A percentile compares a stretch with the other conserved stretches of the same genome.
Conservation (phyloP, 2,113 vertebrate species). For the Lophochroa leadbeateri region DNA sequence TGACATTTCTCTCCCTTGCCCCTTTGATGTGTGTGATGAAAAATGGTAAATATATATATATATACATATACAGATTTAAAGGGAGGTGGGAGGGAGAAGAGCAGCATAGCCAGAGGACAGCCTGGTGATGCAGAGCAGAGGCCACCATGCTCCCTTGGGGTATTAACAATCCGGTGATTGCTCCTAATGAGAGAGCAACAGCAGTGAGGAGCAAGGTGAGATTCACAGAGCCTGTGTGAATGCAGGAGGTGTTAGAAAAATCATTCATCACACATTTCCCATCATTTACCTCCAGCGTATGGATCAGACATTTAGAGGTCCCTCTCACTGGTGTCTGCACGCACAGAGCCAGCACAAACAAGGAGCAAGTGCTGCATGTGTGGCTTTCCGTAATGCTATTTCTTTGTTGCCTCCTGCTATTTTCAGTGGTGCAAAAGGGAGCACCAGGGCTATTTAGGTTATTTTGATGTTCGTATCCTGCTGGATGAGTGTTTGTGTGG, state of each 20-base stretch:
- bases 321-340: rapidly evolving
- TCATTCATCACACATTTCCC: neutral
- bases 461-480: neutral
- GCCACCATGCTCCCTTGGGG: neutral
- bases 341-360: neutral
- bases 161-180: neutral
- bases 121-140: neutral
- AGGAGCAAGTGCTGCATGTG: neutral
- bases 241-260: neutral
- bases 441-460: neutral
- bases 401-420: neutral
- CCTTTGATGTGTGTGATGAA: neutral
- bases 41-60: neutral
- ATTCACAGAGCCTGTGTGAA: neutral
- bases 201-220: neutral
- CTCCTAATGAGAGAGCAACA: constrained; percentile 13
- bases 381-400: neutral
- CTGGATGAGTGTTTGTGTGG: neutral
- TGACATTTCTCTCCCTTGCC: neutral
- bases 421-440: neutral
- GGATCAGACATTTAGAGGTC: neutral
- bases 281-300: neutral
- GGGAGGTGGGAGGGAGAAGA: neutral
- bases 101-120: neutral
- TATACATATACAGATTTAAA: neutral